Conservation (phyloP, 2,888 invertebrate species). For the Mystacides longicornis region DNA sequence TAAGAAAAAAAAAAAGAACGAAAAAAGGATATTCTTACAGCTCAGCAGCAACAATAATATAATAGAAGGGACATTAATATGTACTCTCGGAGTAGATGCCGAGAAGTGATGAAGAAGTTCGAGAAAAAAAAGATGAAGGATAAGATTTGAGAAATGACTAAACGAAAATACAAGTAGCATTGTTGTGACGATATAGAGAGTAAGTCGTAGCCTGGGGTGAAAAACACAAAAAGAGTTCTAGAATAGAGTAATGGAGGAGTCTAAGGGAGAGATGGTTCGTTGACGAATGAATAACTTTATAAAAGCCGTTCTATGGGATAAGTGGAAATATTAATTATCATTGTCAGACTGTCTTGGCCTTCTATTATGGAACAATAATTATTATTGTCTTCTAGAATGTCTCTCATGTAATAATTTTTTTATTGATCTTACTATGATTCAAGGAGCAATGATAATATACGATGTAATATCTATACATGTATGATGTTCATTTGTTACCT, state of each 20-base stretch:
- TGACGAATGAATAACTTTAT: no score
- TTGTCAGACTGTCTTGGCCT: no score
- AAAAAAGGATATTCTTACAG: no score
- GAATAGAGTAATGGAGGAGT: background rate
- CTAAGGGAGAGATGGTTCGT: no score
- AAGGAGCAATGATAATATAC: no score
- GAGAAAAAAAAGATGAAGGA: background rate
- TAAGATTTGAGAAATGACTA: conserved; percentile 5
- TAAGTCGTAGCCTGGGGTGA: no score
- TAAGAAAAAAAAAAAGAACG: no score
- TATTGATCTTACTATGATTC: background rate
- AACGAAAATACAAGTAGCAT: background rate
- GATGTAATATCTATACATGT: no score
- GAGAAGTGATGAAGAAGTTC: background rate
- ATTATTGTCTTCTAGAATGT: background rate
- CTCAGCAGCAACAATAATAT: no score
- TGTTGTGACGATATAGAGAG: background rate
- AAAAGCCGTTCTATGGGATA: no score
- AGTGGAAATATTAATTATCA: no score
- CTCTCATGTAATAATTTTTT: background rate
- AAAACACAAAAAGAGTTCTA: background rate
- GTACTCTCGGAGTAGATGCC: background rate
- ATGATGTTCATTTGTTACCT: no score
- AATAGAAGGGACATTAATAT: background rate
- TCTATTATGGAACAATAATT: background rate